Percentiles rank a stretch among this genome's conserved stretches.
These are phyloP conservation scores for Hydractinia echinata DNA, from an alignment of 30 jellyfish, hydroid and myxozoan species.

Conservation along the genomic window DNA sequence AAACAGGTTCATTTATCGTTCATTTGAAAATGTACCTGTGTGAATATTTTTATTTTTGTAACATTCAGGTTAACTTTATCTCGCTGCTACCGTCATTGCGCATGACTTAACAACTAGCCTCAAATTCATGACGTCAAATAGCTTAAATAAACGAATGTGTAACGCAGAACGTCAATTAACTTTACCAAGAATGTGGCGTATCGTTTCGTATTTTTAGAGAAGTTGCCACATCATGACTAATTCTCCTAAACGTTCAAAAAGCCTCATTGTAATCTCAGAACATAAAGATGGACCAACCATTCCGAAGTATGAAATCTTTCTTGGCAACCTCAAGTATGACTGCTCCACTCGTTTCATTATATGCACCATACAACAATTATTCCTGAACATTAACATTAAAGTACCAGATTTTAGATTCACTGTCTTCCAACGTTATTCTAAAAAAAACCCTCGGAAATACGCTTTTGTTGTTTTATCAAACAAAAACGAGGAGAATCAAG, in stretches of 20 bases:
- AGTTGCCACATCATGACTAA: background rate
- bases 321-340: conserved; percentile 23
- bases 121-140: no score
- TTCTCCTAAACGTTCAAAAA: background rate
- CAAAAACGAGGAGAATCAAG: background rate
- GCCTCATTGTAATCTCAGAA: background rate
- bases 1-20: no score
- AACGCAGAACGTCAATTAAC: no score
- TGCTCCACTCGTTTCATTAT: background rate
- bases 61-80: no score
- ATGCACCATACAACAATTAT: conserved; percentile 11
- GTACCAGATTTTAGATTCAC: conserved; percentile 37
- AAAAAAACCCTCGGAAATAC: conserved; percentile 21
- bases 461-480: conserved; percentile 9
- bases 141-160: no score
- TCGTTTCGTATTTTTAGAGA: background rate
- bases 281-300: background rate
- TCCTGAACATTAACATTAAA: background rate
- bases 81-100: no score
- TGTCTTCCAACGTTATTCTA: conserved; percentile 24
- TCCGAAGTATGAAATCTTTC: conserved; percentile 1
- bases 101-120: no score
- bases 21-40: no score
- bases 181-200: no score
- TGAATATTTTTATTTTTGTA: no score